Percentiles rank a stretch among this genome's conserved stretches.
Conservation (phyloP, 2,888 invertebrate genomes). For the Mesorhabditis spiculigera region DNA sequence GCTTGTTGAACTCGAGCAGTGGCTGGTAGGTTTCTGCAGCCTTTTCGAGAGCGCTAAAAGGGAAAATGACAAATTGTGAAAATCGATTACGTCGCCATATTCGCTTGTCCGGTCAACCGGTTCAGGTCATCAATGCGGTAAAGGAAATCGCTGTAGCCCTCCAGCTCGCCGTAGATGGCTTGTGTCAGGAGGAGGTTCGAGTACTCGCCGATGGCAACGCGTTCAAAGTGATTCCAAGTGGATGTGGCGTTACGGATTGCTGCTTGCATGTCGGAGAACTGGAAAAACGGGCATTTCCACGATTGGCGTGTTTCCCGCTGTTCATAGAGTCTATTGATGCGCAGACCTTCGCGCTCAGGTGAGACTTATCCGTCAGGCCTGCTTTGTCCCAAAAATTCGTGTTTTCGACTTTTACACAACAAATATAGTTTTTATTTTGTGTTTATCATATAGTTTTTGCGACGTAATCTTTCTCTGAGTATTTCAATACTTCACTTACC, state of each 20-base stretch:
- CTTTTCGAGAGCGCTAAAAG: conserved; percentile 1
- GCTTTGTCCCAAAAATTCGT: too few species aligned
- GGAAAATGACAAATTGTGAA: not conserved
- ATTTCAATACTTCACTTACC: too few species aligned
- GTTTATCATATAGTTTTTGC: too few species aligned
- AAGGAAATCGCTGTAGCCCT: not conserved
- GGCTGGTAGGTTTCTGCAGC: not conserved
- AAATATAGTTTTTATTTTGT: too few species aligned
- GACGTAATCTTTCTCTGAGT: too few species aligned
- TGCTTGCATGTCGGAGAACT: not conserved
- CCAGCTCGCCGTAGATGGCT: not conserved
- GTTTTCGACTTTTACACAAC: too few species aligned
- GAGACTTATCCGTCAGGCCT: too few species aligned
- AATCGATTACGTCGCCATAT: not conserved
- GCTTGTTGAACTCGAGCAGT: not conserved
- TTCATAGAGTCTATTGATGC: too few species aligned
- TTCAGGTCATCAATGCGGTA: not conserved
- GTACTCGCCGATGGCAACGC: not conserved
- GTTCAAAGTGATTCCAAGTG: conserved; percentile 1
- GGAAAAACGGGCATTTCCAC: not conserved
- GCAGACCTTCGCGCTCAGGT: too few species aligned
- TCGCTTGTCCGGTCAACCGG: not conserved
- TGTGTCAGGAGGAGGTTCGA: not conserved
- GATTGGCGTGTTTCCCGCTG: not conserved
- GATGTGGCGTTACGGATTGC: not conserved